Conservation (phyloP, 2,888 invertebrate genomes). For the Aethes cnicana region DNA sequence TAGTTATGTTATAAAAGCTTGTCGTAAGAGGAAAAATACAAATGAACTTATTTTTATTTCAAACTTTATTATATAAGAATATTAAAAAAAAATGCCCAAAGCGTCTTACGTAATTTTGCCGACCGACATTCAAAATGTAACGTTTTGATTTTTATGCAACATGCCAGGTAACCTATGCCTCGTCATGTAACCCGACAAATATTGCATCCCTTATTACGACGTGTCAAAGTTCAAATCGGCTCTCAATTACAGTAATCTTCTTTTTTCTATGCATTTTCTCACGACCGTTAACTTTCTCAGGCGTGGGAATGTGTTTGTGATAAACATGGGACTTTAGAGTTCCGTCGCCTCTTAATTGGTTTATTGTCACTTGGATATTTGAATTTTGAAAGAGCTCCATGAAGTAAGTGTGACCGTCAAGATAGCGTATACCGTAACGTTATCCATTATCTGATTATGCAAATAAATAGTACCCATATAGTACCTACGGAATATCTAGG, state of each 20-base stretch:
- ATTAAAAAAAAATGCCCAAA: too few species aligned
- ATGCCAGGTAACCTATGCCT: constrained; percentile 19
- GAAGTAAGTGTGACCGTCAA: too few species aligned
- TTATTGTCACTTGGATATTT: too few species aligned
- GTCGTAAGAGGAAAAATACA: too few species aligned
- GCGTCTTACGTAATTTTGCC: constrained; percentile 15
- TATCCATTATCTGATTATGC: too few species aligned
- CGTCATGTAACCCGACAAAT: constrained; percentile 17
- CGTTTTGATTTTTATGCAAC: constrained; percentile 25
- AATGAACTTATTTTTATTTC: too few species aligned
- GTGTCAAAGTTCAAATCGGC: constrained; percentile 10
- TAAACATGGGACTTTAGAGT: constrained; percentile 23
- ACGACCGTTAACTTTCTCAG: constrained; percentile 27
- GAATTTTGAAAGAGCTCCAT: too few species aligned
- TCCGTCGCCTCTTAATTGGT: constrained; percentile 6
- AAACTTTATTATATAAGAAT: too few species aligned
- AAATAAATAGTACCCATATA: too few species aligned
- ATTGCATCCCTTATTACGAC: constrained; percentile 8
- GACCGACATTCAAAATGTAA: constrained; percentile 21
- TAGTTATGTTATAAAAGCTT: too few species aligned
- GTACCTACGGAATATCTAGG: too few species aligned
- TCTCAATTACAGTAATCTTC: constrained; percentile 16
- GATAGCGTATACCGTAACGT: too few species aligned
- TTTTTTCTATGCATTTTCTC: constrained; percentile 28
- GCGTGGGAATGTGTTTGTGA: constrained; percentile 23